Evolutionary conservation across 2,797 vertebrate genomes (phyloP).

Genomic region (Enteromius paludinosus): DNA sequence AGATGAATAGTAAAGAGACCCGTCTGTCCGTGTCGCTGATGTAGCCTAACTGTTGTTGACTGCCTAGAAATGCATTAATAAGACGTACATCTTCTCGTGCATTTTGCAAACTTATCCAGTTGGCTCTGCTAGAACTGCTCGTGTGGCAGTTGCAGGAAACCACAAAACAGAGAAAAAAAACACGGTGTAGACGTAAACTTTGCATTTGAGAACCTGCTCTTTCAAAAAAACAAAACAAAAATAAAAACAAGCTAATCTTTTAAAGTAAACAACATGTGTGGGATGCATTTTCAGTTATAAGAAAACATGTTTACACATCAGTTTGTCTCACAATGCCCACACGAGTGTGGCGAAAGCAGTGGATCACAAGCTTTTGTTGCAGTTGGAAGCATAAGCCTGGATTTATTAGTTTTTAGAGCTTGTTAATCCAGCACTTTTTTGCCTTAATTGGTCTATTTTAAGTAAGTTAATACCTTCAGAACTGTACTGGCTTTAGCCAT

Average conservation of each 20-base stretch:
- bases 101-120: background rate
- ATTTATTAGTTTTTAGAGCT: slow-evolving; percentile 3
- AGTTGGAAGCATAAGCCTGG: slow-evolving; percentile 34
- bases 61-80: background rate
- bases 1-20: background rate
- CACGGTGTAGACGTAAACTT: background rate
- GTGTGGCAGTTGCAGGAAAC: slow-evolving; percentile 50
- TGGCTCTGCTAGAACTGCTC: slow-evolving; percentile 34
- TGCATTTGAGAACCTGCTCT: background rate
- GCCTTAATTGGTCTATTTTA: slow-evolving; percentile 3
- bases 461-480: background rate
- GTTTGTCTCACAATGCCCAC: background rate
- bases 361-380: slow-evolving; percentile 20
- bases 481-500: background rate
- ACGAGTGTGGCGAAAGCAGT: background rate
- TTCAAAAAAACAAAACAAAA: background rate
- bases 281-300: background rate
- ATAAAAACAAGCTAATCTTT: background rate
- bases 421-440: background rate
- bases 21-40: background rate
- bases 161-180: slow-evolving; percentile 36
- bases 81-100: background rate
- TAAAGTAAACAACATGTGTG: background rate
- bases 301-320: background rate
- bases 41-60: background rate